Base-by-base conservation (phyloP, 2,113 vertebrate genomes). In the Orycteropus afer region DNA sequence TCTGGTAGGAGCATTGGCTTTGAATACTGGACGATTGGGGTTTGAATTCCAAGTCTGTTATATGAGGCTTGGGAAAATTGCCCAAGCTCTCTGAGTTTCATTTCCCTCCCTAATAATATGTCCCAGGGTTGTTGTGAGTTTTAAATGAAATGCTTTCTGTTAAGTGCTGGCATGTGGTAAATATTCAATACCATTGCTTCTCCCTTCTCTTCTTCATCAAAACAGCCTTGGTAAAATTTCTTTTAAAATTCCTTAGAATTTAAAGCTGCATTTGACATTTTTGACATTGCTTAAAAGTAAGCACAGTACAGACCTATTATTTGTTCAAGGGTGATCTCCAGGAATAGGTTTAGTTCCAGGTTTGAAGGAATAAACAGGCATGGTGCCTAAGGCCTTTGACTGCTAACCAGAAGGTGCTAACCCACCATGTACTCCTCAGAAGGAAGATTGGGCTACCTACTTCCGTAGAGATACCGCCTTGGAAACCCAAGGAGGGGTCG, bases 171-270 rank as follows among this genome's bases (percentile, higher is more conserved):
- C 37, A 73, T 3, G 6, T 4, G 25, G 49, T 2, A 29, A 57
- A 5, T 2, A 25, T 12, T 59, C 42, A 6, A 0, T 3, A 51
- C 6, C 80, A 20, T 0, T 7, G 27, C 9, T 22, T 18, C 86
- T 53, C 45, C 3, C 71, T n/a, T 51, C 65, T 49, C 15, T 15
- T 78, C 81, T 42, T 53, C 3, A 73, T 61, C 86, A 55, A 14
- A 17, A 20, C 8, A n/a, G 11, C 61, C 45, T 47, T 53, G 4
- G 67, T 32, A 57, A 80, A 85, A 37, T 45, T 29, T 74, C 73
- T 49, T 49, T 12, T 2, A 49, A 45, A 71, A 17, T 42, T 14
- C 2, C 59, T 55, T 15, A n/a, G 34, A 37, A 88, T 27, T 40
- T 65, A n/a, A 13, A 45, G 20, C 37, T 71, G 29, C 15, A 42